Conservation (phyloP, 2,888 invertebrate species). For the Panopea generosa region DNA sequence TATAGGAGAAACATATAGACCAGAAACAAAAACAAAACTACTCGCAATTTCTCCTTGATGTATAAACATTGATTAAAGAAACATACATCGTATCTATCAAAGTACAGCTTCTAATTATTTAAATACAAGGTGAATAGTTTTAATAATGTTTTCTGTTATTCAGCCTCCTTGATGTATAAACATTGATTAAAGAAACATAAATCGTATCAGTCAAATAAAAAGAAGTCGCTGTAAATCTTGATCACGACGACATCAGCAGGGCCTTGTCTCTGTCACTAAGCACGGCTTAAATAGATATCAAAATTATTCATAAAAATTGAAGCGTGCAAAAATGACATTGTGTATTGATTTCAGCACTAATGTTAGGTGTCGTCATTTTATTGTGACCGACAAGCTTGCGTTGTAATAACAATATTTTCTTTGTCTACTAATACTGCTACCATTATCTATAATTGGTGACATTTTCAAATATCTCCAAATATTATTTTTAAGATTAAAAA, state of each 20-base stretch:
- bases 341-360: conserved; percentile 1
- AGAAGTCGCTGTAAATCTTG: conserved; percentile 1
- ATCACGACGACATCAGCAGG: too few species aligned
- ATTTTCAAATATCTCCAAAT: background rate
- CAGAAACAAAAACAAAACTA: conserved; percentile 3
- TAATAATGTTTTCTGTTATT: conserved; percentile 3
- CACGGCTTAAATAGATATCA: conserved; percentile 3
- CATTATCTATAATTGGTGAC: background rate
- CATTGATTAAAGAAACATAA: too few species aligned
- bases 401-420: background rate
- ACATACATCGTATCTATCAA: conserved; percentile 1
- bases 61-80: too few species aligned
- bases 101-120: conserved; percentile 3
- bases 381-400: background rate
- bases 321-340: conserved; percentile 3
- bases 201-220: background rate
- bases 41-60: too few species aligned
- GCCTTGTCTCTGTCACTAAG: too few species aligned
- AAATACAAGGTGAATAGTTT: conserved; percentile 2
- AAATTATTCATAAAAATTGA: conserved; percentile 3
- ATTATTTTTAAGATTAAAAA: background rate
- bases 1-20: conserved; percentile 3
- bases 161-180: background rate
- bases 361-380: conserved; percentile 1
- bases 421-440: background rate